Evolutionary conservation across 2,888 invertebrate species (phyloP), one percentile per base, ranked within the genome.

Genomic region (Machimus atricapillus): DNA sequence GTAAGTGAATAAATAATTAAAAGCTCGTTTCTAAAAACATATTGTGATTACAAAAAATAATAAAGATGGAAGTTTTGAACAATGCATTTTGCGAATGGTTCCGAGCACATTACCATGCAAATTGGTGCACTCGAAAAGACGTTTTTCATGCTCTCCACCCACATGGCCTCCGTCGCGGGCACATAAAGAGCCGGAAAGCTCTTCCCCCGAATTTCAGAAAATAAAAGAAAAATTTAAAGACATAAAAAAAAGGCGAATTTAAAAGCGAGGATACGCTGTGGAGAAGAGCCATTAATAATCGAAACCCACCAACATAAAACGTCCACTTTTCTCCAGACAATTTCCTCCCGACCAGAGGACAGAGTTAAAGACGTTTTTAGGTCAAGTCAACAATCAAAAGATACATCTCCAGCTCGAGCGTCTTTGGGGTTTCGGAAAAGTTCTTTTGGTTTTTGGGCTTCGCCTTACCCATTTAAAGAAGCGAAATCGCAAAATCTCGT

Each of bases 381-480:
- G 79, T 79, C 79, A 79, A 79, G 79, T 23, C 52, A 56, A 79
- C 79, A 79, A 79, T 78, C 43, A 16, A 14, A 23, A 66, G 66
- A 23, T n/a, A 19, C 43, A 37, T 78, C 77, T 77, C 37, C 52
- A 66, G 66, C 19, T 19, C 19, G 1, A 23, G 9, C 66, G 23
- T 23, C 16, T 77, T 37, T 34, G 23, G 43, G 40, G n/a, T 77
- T n/a, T 31, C 14, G 43, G 23, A 78, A 37, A 40, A 40, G 43
- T 43, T 78, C 78, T 78, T 78, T 40, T 79, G 31, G 46, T 79
- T 7, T 23, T 27, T 27, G 12, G 27, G n/a, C n/a, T 46, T 46
- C 31, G 52, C 14, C 43, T 16, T 40, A 23, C 14, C 78, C 78
- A 78, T 40, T 52, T 79, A 52, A 52, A 79, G 79, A 52, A 79